These are phyloP conservation scores for Myiothlypis coronata DNA, from an alignment of 2,797 vertebrate genomes.

Conservation along the genomic window DNA sequence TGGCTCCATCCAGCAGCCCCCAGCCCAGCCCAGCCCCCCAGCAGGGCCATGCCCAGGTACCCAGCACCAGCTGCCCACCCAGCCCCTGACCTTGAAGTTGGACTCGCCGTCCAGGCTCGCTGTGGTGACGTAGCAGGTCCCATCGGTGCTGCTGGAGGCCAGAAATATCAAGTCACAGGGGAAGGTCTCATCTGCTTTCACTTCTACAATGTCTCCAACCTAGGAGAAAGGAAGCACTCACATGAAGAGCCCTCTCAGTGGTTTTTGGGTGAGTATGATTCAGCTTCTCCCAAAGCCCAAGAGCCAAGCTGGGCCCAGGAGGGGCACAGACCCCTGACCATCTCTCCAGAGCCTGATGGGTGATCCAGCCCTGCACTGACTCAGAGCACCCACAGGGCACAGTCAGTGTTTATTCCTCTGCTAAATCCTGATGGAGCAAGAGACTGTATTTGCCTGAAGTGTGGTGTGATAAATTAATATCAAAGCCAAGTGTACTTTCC, in stretches of 20 bases:
- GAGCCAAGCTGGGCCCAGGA: background rate
- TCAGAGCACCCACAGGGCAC: accelerated
- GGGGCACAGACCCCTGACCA: accelerated
- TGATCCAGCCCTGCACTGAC: background rate
- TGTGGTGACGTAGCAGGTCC: slow-evolving; percentile 92
- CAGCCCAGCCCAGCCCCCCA: background rate
- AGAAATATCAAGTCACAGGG: slow-evolving; percentile 97
- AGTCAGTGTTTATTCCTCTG: background rate
- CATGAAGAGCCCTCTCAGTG: background rate
- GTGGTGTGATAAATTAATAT: background rate
- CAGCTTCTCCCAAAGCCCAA: background rate
- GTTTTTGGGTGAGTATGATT: background rate
- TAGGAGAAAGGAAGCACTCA: slow-evolving; percentile 32
- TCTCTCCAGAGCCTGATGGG: accelerated
- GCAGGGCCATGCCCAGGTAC: background rate
- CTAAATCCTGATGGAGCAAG: background rate
- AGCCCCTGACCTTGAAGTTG: slow-evolving; percentile 89
- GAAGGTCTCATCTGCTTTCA: slow-evolving; percentile 92
- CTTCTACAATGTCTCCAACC: slow-evolving; percentile 95
- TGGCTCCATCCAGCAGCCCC: accelerated
- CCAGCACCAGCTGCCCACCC: background rate
- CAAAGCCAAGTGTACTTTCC: background rate
- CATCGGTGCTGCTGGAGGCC: slow-evolving; percentile 85
- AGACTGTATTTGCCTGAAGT: background rate
- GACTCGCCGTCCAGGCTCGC: slow-evolving; percentile 98